Base-by-base conservation (phyloP, 1,140 invertebrate genomes). In the Scaptomyza hsui region DNA sequence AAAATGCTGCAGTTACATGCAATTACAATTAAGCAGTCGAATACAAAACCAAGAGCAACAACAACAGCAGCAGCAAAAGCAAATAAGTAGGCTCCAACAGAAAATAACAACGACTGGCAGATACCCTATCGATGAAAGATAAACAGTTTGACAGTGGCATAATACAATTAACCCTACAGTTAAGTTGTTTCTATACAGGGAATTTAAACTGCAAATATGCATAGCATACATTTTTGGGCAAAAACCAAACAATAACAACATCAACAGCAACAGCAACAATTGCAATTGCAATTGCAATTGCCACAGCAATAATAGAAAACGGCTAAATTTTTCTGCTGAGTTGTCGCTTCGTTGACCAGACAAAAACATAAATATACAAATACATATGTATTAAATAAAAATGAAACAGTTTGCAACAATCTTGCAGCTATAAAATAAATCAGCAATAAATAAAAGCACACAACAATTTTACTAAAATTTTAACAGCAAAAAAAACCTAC, bases 1-100 rank as follows among this genome's bases (percentile, higher is more conserved):
- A 81, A 77, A 81, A 65, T 80, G 44, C 48, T 45, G 16, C 65
- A 47, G 71, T 48, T 79, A 81, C 78, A 81, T 77, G 78, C 78
- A 80, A 75, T 80, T 72, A 80, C 78, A 80, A 80, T 80, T 81
- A 76, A 60, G 61, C 61, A 37, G 47, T 18, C 35, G 18, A 39
- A 29, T 53, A 47, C 37, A 62, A 49, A 24, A 55, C 21, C 21
- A 61, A 16, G 0, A 24, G 6, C 4, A 47, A 53, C 32, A 55
- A 41, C 35, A 57, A 37, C 24, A 59, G 42, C 21, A 56, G 26
- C 53, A 16, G 15, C 39, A 51, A 42, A 18, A 53, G 32, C 26
- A 55, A 32, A 51, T 13, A 24, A 15, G 21, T 26, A 5, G 21
- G 37, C 15, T 7, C 0, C 0, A 29, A 29, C 9, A 1, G 6